These are phyloP conservation scores for Myrmecophaga tridactyla DNA, from an alignment of 2,113 vertebrate genomes.

Conservation along the genomic window DNA sequence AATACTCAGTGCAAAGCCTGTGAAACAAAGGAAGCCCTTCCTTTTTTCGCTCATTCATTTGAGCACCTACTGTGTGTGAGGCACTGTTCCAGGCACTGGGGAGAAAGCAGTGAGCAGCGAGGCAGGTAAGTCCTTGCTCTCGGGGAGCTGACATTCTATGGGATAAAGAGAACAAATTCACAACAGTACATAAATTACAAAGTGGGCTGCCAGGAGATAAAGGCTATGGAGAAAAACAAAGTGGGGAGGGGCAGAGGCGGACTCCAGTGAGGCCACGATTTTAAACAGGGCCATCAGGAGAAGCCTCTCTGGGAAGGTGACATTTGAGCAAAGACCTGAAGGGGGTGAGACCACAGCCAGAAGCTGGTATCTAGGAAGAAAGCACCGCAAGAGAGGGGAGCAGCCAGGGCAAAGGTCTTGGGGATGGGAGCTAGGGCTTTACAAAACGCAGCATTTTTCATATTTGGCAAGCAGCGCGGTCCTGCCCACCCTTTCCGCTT, in stretches of 20 bases:
- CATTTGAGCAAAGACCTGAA: background rate
- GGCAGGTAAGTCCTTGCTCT: background rate
- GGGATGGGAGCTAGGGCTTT: background rate
- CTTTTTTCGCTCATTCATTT: background rate
- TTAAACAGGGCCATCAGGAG: background rate
- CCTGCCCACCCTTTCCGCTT: background rate
- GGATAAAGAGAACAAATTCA: background rate
- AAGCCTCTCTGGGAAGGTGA: background rate
- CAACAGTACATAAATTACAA: background rate
- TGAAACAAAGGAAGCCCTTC: background rate
- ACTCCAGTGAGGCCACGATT: no score
- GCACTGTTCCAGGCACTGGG: background rate
- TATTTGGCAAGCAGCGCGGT: background rate
- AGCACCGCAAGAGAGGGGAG: background rate
- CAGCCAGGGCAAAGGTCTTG: no score
- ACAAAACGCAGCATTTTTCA: background rate
- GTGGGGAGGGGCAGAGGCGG: background rate
- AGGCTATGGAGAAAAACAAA: background rate
- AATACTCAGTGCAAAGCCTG: background rate
- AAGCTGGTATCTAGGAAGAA: background rate
- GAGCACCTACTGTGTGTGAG: background rate
- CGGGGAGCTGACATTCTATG: background rate
- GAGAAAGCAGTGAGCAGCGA: rapidly evolving
- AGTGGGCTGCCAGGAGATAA: rapidly evolving
- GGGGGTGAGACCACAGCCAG: no score